These are phyloP conservation scores for Epinotia brunnichana DNA, from an alignment of 2,888 invertebrate genomes.

Conservation along the genomic window DNA sequence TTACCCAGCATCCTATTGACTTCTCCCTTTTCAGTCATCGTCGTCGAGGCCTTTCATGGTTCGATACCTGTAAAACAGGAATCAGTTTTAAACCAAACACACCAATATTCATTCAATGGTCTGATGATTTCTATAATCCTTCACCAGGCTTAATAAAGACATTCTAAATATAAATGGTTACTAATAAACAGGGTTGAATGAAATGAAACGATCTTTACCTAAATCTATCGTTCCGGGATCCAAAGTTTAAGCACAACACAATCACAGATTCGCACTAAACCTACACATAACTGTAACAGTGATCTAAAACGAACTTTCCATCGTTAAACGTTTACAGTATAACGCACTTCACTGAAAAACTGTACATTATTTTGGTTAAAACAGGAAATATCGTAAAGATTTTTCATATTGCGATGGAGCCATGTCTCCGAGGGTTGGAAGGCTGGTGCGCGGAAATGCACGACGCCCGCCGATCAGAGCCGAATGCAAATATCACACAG, in stretches of 20 bases:
- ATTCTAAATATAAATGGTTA: conserved; percentile 10
- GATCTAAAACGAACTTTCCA: conserved; percentile 53
- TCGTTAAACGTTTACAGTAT: conserved; percentile 51
- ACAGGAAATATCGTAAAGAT: conserved; percentile 71
- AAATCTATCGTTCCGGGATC: conserved; percentile 29
- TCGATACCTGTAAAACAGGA: conserved; percentile 56
- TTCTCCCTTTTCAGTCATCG: conserved; percentile 79
- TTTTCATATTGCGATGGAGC: conserved; percentile 71
- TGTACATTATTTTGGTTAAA: conserved; percentile 57
- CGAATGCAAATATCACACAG: conserved; percentile 77
- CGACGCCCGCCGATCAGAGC: conserved; percentile 68
- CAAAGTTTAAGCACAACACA: conserved; percentile 62
- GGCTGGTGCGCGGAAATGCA: conserved; percentile 73
- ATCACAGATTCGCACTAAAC: conserved; percentile 61
- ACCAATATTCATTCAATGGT: background rate
- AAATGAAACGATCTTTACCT: conserved; percentile 39
- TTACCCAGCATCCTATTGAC: conserved; percentile 80
- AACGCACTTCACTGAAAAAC: conserved; percentile 65
- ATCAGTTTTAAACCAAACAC: background rate
- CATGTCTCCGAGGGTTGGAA: conserved; percentile 77
- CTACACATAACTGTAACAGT: conserved; percentile 61
- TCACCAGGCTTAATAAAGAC: background rate
- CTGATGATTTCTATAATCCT: background rate
- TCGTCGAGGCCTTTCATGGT: conserved; percentile 75
- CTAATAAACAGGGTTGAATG: conserved; percentile 17